These are phyloP conservation scores for Geodia barretti DNA, from an alignment of 37 sponge, comb jelly and placozoan species.

Conservation along the genomic window DNA sequence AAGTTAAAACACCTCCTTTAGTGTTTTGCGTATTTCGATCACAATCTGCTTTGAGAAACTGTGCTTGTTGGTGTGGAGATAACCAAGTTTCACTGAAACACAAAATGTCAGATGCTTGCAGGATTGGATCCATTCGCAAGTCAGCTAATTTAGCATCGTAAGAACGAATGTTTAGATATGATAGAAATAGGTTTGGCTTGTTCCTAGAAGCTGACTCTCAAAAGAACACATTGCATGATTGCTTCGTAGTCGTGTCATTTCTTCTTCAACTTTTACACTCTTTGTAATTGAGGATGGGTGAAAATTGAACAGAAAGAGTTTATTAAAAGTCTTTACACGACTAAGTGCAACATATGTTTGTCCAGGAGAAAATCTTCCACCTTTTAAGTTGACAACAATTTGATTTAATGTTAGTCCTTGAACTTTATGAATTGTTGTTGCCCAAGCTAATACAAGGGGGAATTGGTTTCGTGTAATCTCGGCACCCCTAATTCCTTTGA, in stretches of 20 bases:
- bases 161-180: constrained; percentile 35
- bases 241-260: constrained; percentile 3
- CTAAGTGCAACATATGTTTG: constrained; percentile 24
- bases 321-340: not conserved
- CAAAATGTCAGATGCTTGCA: not conserved
- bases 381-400: constrained; percentile 40
- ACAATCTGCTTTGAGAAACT: too few species aligned
- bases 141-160: constrained; percentile 17
- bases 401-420: constrained; percentile 18
- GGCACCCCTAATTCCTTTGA: constrained; percentile 12
- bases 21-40: too few species aligned
- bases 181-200: too few species aligned
- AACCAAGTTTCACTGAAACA: constrained; percentile 40
- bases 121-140: not conserved
- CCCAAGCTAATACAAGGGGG: too few species aligned
- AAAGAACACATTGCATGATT: too few species aligned
- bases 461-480: constrained; percentile 35
- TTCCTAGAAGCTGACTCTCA: too few species aligned
- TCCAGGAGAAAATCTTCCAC: constrained; percentile 8
- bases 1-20: too few species aligned
- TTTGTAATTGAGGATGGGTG: not conserved
- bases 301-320: constrained; percentile 1
- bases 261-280: not conserved
- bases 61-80: not conserved
- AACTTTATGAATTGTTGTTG: too few species aligned